Evolutionary conservation across 1,140 invertebrate species (phyloP).

Genomic region (Zaprionus inermis): DNA sequence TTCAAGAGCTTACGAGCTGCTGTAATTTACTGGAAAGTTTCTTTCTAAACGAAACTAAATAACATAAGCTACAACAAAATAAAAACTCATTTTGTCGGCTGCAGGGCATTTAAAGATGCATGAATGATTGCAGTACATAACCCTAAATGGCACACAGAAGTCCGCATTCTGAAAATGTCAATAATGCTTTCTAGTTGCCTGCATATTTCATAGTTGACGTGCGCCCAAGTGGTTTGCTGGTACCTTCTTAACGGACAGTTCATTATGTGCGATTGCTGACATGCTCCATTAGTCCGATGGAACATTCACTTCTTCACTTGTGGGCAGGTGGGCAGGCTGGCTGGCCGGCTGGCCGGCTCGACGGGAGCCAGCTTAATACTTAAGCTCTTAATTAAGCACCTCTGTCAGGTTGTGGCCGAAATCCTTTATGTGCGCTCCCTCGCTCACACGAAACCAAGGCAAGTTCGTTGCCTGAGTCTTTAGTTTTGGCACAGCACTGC

Average conservation of each 20-base stretch:
- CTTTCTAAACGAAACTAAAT: neutral
- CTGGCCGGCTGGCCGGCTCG: constrained; percentile 35
- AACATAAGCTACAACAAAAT: too few relatives aligned
- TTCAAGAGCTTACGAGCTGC: neutral
- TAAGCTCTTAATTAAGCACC: constrained; percentile 79
- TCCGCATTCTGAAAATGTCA: constrained; percentile 20
- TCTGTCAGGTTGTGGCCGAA: constrained; percentile 58
- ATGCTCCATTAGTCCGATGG: constrained; percentile 25
- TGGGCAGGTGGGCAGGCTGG: neutral
- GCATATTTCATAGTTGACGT: constrained; percentile 45
- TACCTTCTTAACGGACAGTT: constrained; percentile 44
- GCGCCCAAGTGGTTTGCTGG: constrained; percentile 10
- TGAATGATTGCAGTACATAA: constrained; percentile 29
- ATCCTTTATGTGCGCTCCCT: constrained; percentile 46
- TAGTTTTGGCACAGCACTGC: constrained; percentile 58
- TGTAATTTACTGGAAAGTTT: neutral
- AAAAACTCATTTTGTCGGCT: neutral
- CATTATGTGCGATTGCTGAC: constrained; percentile 45
- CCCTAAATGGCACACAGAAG: constrained; percentile 41
- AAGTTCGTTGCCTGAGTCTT: constrained; percentile 71
- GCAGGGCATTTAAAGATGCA: constrained; percentile 9
- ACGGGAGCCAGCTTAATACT: constrained; percentile 61
- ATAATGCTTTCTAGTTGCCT: constrained; percentile 42
- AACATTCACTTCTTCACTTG: constrained; percentile 41
- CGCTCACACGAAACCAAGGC: constrained; percentile 22